These are phyloP conservation scores for Dascyllus trimaculatus DNA, from an alignment of 2,113 vertebrate genomes.

Conservation along the genomic window DNA sequence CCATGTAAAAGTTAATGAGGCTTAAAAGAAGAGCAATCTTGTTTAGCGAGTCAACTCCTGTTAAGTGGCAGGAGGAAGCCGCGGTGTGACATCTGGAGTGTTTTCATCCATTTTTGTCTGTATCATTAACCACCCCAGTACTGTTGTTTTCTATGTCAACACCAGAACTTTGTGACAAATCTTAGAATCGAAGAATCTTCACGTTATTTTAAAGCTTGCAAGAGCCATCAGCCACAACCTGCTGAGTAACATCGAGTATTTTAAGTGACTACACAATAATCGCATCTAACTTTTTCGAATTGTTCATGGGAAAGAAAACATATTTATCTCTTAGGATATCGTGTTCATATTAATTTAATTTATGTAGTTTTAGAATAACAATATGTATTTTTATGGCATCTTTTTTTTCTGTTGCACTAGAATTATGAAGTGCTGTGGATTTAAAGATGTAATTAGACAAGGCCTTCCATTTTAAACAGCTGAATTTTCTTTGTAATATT, in stretches of 20 bases:
- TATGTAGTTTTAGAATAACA: background rate
- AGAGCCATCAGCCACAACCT: background rate
- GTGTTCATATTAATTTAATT: background rate
- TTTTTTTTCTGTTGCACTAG: too few relatives aligned
- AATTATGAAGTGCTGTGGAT: too few relatives aligned
- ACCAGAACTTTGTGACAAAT: background rate
- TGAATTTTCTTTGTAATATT: background rate
- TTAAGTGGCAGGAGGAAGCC: slow-evolving; percentile 30
- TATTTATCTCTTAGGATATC: background rate
- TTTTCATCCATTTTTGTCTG: slow-evolving; percentile 24
- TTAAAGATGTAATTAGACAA: too few relatives aligned
- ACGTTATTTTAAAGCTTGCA: background rate
- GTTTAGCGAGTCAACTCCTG: slow-evolving; percentile 62
- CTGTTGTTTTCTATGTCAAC: background rate
- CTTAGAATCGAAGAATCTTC: background rate
- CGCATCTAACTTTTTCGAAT: too few relatives aligned
- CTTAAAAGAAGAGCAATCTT: slow-evolving; percentile 53
- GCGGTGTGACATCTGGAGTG: slow-evolving; percentile 14
- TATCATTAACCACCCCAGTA: background rate
- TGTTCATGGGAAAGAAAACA: background rate
- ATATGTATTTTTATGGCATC: background rate
- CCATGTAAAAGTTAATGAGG: slow-evolving; percentile 62
- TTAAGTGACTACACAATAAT: too few relatives aligned
- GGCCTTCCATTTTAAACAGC: too few relatives aligned
- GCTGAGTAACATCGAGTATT: background rate